These are phyloP conservation scores for Venustaconcha ellipsiformis DNA, from an alignment of 1,140 invertebrate species.

Conservation along the genomic window DNA sequence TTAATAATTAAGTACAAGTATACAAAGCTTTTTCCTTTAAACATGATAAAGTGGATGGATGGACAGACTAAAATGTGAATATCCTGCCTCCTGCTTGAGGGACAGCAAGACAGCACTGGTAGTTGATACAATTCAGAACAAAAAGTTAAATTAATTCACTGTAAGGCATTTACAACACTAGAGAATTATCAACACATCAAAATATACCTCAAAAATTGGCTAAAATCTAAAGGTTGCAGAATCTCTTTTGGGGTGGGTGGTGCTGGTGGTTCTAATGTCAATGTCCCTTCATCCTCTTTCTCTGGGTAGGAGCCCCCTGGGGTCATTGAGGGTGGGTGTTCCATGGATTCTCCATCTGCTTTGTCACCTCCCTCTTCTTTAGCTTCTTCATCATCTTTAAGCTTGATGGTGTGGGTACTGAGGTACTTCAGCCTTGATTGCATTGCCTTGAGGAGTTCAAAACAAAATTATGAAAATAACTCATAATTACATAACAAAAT, in stretches of 20 bases:
- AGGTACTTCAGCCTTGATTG: conserved; percentile 65
- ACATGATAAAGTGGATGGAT: background rate
- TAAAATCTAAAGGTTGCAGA: conserved; percentile 61
- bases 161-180: background rate
- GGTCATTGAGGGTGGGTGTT: conserved; percentile 38
- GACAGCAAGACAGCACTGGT: background rate
- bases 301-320: conserved; percentile 44
- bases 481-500: too few species aligned
- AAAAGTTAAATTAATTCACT: background rate
- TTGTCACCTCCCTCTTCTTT: conserved; percentile 38
- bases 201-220: conserved; percentile 62
- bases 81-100: background rate
- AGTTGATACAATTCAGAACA: background rate
- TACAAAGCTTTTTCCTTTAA: too few species aligned
- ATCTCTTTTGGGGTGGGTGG: conserved; percentile 59
- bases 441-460: conserved; percentile 49
- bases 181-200: background rate
- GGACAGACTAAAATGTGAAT: background rate
- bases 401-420: conserved; percentile 60
- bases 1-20: too few species aligned
- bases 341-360: conserved; percentile 28
- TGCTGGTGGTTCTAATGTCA: conserved; percentile 60
- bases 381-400: conserved; percentile 45
- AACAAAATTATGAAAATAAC: background rate
- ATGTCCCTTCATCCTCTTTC: conserved; percentile 47